These are phyloP conservation scores for Automeris io DNA, from an alignment of 2,888 invertebrate species.

Conservation along the genomic window DNA sequence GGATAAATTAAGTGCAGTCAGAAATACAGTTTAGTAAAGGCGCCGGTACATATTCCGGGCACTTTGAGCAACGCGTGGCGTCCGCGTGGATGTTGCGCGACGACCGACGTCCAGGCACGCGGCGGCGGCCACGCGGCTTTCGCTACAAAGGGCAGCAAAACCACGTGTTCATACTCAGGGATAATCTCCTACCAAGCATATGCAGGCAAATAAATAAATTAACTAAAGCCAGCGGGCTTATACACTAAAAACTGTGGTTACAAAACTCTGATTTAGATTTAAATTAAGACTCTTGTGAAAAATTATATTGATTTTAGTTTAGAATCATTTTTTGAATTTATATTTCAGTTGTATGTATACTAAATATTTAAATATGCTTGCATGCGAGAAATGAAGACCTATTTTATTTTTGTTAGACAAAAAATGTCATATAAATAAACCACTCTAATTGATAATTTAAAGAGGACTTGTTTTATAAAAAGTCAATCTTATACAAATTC, in stretches of 20 bases:
- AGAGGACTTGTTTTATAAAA: too few species aligned
- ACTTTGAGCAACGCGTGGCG: conserved; percentile 49
- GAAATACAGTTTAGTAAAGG: conserved; percentile 56
- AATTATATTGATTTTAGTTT: not conserved
- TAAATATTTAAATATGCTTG: too few species aligned
- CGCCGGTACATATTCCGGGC: conserved; percentile 55
- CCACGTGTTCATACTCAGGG: conserved; percentile 35
- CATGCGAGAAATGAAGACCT: too few species aligned
- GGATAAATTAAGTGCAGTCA: conserved; percentile 70
- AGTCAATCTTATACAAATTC: too few species aligned
- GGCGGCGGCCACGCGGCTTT: conserved; percentile 24
- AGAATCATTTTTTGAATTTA: not conserved
- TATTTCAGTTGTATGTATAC: not conserved
- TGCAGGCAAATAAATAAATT: conserved; percentile 72
- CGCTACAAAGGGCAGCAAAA: conserved; percentile 15
- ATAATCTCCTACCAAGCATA: conserved; percentile 59
- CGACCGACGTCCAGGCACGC: conserved; percentile 26
- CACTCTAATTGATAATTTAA: too few species aligned
- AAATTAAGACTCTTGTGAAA: conserved; percentile 54
- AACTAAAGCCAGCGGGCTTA: conserved; percentile 46
- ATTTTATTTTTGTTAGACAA: too few species aligned
- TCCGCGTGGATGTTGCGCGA: conserved; percentile 33
- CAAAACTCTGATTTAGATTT: conserved; percentile 30
- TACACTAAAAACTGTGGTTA: conserved; percentile 26
- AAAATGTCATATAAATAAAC: too few species aligned